phyloP scores from a whole-genome alignment of 1,140 invertebrate genomes.

The Metopolophium dirhodum region DNA sequence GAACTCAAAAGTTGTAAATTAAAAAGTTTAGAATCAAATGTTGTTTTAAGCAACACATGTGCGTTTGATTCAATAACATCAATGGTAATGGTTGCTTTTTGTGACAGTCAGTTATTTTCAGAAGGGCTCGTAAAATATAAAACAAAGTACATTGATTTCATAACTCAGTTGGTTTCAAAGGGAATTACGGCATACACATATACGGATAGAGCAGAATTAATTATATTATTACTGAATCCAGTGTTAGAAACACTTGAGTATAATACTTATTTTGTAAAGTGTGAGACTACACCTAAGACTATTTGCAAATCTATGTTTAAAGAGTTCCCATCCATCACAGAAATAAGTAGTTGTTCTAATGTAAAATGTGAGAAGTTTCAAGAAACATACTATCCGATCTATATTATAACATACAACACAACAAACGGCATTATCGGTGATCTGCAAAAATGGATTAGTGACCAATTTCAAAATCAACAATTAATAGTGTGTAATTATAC shows the following conservation, averaged over 20 bases:
- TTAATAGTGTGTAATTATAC: background rate
- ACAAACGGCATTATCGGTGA: background rate
- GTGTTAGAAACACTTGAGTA: background rate
- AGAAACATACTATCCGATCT: background rate
- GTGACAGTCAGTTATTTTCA: background rate
- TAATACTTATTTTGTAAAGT: background rate
- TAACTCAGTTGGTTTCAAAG: background rate
- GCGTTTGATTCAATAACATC: background rate
- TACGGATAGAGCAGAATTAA: background rate
- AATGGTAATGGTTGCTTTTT: background rate
- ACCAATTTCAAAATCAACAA: background rate
- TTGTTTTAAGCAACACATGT: background rate
- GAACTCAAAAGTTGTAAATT: background rate
- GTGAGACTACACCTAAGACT: background rate
- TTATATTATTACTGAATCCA: background rate
- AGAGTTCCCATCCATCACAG: background rate
- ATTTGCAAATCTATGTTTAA: background rate
- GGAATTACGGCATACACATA: background rate
- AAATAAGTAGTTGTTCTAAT: background rate
- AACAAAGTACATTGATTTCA: background rate
- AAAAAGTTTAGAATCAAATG: background rate
- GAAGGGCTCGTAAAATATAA: background rate
- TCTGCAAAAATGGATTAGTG: background rate
- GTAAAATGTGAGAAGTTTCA: background rate
- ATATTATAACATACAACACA: background rate